Percentiles rank a stretch among this genome's conserved stretches.
Evolutionary conservation across 2,888 invertebrate genomes (phyloP).

Genomic region (Spilosoma lubricipeda): DNA sequence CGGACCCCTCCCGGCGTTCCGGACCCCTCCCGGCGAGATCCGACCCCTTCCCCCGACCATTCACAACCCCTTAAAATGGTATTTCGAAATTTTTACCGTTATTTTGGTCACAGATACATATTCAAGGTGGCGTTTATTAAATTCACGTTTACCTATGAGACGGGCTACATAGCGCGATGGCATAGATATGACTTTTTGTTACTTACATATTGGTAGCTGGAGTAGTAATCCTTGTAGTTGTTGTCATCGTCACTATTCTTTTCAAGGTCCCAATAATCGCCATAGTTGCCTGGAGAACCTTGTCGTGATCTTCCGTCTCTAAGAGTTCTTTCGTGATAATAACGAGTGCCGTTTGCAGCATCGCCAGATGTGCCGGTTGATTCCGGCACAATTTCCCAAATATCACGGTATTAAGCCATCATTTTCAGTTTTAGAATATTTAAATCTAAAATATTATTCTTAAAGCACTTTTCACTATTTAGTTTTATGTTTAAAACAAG

Average conservation of each 20-base stretch:
- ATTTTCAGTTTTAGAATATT: conserved; percentile 16
- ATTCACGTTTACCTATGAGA: conserved; percentile 93
- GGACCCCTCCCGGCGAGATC: too few species aligned
- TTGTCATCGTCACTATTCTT: conserved; percentile 49
- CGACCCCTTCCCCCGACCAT: too few species aligned
- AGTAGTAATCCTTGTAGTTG: conserved; percentile 47
- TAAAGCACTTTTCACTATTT: neutral
- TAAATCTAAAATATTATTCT: too few species aligned
- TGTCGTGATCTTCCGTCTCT: conserved; percentile 56
- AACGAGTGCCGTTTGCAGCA: conserved; percentile 51
- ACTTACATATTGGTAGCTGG: conserved; percentile 52
- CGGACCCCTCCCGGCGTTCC: too few species aligned
- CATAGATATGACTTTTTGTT: conserved; percentile 71
- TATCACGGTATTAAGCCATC: conserved; percentile 72
- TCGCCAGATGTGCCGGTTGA: conserved; percentile 47
- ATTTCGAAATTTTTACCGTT: too few species aligned
- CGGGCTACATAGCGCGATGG: conserved; percentile 82
- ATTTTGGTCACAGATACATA: conserved; percentile 90
- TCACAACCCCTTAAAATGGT: too few species aligned
- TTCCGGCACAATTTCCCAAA: conserved; percentile 65
- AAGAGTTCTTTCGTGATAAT: conserved; percentile 61
- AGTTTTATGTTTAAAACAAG: conserved; percentile 14
- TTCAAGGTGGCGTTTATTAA: conserved; percentile 92
- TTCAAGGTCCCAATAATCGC: conserved; percentile 62
- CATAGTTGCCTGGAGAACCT: conserved; percentile 56